Evolutionary conservation across 2,888 invertebrate genomes (phyloP), one percentile per base, ranked within the genome.

Genomic region (Sphaerophoria taeniata): DNA sequence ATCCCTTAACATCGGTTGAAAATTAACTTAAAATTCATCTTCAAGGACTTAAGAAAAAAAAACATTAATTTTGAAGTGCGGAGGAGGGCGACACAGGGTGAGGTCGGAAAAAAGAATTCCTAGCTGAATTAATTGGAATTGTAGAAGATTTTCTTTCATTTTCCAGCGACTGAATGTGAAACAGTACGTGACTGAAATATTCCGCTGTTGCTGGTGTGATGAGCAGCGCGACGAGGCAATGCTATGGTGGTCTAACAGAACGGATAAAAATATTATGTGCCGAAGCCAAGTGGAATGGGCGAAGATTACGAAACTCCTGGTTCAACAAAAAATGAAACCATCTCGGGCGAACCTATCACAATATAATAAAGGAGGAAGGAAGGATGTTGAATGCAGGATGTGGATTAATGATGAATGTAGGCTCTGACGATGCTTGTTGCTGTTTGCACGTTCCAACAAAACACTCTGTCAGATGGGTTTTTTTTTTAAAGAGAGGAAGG

Each of bases 131-230:
- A 83, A 73, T 78, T 83, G 82, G 63, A 39, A 73, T 69, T 74
- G 78, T 63, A 73, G n/a, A n/a, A n/a, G 82, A 63, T 63, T 74
- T 78, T 65, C 72, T 70, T 78, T 77, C 70, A 67, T 51, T 65
- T 78, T 74, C 61, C 69, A 70, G 70, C 63, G 69, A 73, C 45
- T 73, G 69, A 73, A 69, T 69, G 77, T 73, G 78, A 73, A 78
- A 63, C 56, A 74, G 78, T 78, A 73, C 82, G 82, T 83, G 82
- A 83, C 82, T 83, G 56, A 70, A 78, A 83, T 83, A 65, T 69
- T 9, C 56, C 34, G 49, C n/a, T 65, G 11, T 16, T 24, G 24
- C 24, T 24, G 39, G 33, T 9, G n/a, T n/a, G 24, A 24, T 14
- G 7, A 24, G 33, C 11, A 47, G 24, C 24, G 24, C 24, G 24